Percentiles rank a stretch among this genome's conserved stretches.
phyloP scores from a whole-genome alignment of 2,113 vertebrate species.

The Connochaetes taurinus region DNA sequence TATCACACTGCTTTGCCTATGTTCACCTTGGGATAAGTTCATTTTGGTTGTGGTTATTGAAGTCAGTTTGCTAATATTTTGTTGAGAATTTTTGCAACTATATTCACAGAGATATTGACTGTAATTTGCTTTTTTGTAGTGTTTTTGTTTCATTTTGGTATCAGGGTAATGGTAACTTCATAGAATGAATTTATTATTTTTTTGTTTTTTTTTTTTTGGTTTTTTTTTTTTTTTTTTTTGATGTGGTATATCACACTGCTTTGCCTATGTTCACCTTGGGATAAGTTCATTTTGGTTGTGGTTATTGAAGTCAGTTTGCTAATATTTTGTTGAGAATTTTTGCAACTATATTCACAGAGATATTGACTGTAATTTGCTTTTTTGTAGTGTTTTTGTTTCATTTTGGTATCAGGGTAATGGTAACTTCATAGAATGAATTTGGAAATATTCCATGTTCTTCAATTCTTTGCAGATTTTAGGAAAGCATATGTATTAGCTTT shows the following conservation, averaged over 20 bases:
- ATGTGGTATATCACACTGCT: not conserved
- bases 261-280: not conserved
- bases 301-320: not conserved
- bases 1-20: not conserved
- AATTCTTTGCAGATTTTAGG: not conserved
- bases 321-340: not conserved
- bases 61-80: not conserved
- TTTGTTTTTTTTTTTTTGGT: not conserved
- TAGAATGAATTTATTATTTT: not conserved
- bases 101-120: not conserved
- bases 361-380: not conserved
- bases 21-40: not conserved
- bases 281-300: not conserved
- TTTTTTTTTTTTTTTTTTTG: not conserved
- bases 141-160: not conserved
- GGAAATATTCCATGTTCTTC: not conserved
- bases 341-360: not conserved
- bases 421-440: not conserved
- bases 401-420: not conserved
- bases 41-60: not conserved
- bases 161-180: not conserved
- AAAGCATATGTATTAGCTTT: not conserved
- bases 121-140: not conserved
- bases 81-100: not conserved
- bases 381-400: not conserved